Evolutionary conservation across 1,140 invertebrate species (phyloP), one percentile per base, ranked within the genome.

Genomic region (Drosophila mojavensis): DNA sequence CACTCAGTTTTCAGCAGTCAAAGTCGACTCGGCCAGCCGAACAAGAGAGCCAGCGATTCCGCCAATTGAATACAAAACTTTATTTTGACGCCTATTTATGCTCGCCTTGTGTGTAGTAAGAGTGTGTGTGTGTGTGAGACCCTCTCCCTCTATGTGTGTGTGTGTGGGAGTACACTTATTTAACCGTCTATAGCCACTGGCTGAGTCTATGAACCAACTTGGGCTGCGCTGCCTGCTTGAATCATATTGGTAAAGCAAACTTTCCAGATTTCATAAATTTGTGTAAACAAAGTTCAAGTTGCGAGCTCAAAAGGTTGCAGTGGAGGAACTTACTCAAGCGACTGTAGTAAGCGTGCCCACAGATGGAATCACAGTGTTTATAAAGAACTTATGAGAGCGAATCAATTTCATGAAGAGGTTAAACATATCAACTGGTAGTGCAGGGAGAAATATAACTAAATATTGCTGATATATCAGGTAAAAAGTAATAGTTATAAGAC

Each of bases 51-150:
- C 51, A 5, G 24, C 55, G 55, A 41, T 26, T 50, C 51, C 28
- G 53, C 64, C 63, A 67, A 73, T 73, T 76, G 58, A 75, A 79
- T 76, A 72, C 59, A 70, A 71, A 71, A 75, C 51, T 75, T 36
- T 75, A 61, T 68, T 76, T 55, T 56, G 63, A 79, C 68, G 73
- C 73, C 73, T 72, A 66, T 67, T 70, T 70, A 61, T 63, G 65
- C 36, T 5, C 41, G 17, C 55, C 54, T 75, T 54, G 67, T 47
- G 58, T 20, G 60, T 6, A 26, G 28, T n/a, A 33, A 20, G 26
- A 10, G 53, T 33, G 13, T 30, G 45, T 10, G 36, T 13, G 47
- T 20, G 20, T 5, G 17, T 2, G 26, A 6, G 30, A 33, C n/a
- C n/a, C n/a, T n/a, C n/a, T n/a, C n/a, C n/a, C n/a, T n/a, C n/a